Evolutionary conservation across 2,888 invertebrate genomes (phyloP), one percentile per base, ranked within the genome.

Genomic region (Caenorhabditis uteleia): DNA sequence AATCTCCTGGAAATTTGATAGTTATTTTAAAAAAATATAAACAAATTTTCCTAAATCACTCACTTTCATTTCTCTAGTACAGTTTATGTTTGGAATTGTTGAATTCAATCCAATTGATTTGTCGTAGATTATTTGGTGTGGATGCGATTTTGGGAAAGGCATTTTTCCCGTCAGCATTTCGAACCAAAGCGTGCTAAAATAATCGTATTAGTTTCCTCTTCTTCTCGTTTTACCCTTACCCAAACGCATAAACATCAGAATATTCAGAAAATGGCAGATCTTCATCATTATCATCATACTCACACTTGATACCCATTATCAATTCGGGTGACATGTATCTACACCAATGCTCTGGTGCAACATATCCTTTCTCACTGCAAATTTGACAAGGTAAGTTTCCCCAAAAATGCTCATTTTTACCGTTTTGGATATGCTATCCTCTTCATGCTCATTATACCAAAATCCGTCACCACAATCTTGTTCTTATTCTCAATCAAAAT

Each of bases 241-340:
- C 97, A 86, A 98, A 98, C 38, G 98, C 94, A 86, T 93, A 98
- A 27, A 97, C 91, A 85, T 99, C 98, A 2, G 95, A 93, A 58
- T 89, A 88, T 84, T 90, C 90, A 50, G 92, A 90, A 87, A 97
- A 98, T 64, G 95, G 94, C 82, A 97, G 88, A 80, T 92, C 91
- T 73, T 62, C 90, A 20, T 46, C 26, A 18, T 62, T 47, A 27
- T 66, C 55, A 21, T 66, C 66, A 31, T 27, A 66, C 4, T 59
- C 51, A 2, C 55, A 48, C 2, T 38, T 31, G 7, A 66, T 14
- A 7, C 47, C 18, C 34, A 38, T 48, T 1, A 49, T 90, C 72
- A 99, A 88, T 88, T 99, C 98, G 8, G 98, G 97, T 57, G 97
- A 91, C 83, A 97, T 87, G 87, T 99, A 99, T 87, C 95, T 95